Conservation (phyloP, 2,888 invertebrate genomes). For the Poecilobothrus nobilitatus region DNA sequence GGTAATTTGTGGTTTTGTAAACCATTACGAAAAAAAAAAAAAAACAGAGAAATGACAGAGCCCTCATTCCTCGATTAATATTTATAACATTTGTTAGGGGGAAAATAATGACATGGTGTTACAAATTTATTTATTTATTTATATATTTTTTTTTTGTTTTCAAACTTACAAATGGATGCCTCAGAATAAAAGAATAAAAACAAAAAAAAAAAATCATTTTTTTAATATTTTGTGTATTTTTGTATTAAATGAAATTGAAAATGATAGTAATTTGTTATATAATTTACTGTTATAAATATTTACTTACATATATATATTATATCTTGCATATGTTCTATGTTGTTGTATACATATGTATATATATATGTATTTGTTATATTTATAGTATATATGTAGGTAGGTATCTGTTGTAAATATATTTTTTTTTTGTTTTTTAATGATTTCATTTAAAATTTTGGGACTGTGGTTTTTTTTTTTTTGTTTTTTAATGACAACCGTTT, state of each 20-base stretch:
- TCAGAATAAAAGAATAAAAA: not conserved
- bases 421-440: not conserved
- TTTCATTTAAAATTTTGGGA: not conserved
- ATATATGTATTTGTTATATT: too few relatives aligned
- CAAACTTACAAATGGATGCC: not conserved
- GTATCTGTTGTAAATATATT: too few relatives aligned
- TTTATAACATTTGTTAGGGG: not conserved
- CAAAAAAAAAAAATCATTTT: not conserved
- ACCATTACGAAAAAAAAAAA: not conserved
- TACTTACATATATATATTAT: not conserved
- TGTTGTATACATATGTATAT: too few relatives aligned
- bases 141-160: not conserved
- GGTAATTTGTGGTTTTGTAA: not conserved
- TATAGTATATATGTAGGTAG: too few relatives aligned
- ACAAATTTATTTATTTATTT: not conserved
- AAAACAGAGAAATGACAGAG: not conserved
- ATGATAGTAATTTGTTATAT: not conserved
- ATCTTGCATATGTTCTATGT: not conserved
- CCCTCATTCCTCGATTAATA: not conserved
- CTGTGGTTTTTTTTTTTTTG: not conserved
- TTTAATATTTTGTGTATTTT: not conserved
- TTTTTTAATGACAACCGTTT: not conserved
- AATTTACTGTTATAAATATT: not conserved
- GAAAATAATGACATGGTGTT: not conserved
- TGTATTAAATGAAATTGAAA: not conserved